phyloP scores from a whole-genome alignment of 2,113 vertebrate genomes.

The Pachycephala philippinensis region DNA sequence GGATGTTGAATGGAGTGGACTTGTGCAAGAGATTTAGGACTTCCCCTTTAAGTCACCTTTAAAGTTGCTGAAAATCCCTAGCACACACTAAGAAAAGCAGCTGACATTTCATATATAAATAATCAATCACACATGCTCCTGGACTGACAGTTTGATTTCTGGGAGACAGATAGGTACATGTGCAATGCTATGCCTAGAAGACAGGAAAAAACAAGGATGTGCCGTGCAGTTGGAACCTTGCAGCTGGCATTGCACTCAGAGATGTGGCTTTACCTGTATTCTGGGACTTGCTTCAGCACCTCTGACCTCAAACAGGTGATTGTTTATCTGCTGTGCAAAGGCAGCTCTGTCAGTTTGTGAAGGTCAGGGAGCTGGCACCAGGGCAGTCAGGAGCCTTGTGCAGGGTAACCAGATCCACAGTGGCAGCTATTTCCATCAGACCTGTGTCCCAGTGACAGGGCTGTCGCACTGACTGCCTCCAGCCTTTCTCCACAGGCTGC shows the following conservation, averaged over 20 bases:
- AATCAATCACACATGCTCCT: neutral
- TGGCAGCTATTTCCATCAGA: neutral
- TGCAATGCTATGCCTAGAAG: neutral
- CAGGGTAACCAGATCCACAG: neutral
- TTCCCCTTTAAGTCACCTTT: neutral
- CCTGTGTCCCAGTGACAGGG: neutral
- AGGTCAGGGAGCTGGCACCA: neutral
- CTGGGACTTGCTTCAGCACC: neutral
- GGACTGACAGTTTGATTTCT: neutral
- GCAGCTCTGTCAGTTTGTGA: neutral
- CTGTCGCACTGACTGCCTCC: fast-evolving
- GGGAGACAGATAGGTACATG: neutral
- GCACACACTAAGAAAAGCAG: neutral
- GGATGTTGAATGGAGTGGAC: neutral
- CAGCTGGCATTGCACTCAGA: neutral
- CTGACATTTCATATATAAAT: neutral
- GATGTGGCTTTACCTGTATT: neutral
- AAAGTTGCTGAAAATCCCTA: neutral
- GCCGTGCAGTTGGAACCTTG: neutral
- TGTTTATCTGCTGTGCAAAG: neutral
- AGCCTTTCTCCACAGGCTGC: neutral
- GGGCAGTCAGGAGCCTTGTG: neutral
- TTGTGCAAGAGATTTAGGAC: neutral
- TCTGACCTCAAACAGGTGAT: neutral
- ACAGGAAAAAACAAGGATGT: neutral